These are phyloP conservation scores for Rhynchonycteris naso DNA, from an alignment of 2,797 vertebrate species.

Conservation along the genomic window DNA sequence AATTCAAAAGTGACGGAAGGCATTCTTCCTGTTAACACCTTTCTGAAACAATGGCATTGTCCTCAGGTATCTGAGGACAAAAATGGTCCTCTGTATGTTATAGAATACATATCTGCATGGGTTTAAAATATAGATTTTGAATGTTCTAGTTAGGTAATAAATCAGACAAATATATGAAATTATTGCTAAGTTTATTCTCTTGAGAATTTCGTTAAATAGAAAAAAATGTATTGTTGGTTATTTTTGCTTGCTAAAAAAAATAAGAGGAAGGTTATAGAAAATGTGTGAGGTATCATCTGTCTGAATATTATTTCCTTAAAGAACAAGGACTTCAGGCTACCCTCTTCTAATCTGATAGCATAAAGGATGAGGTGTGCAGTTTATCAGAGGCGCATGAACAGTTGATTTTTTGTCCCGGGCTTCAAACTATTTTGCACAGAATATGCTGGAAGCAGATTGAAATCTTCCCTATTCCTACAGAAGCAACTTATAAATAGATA, in stretches of 20 bases:
- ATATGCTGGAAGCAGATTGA: neutral
- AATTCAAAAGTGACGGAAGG: neutral
- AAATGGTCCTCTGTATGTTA: neutral
- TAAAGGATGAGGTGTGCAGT: neutral
- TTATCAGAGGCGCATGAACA: neutral
- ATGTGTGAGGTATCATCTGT: neutral
- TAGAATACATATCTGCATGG: neutral
- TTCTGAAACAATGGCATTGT: conserved; percentile 40
- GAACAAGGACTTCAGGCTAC: neutral
- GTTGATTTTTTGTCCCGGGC: neutral
- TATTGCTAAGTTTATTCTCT: neutral
- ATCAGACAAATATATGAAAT: neutral
- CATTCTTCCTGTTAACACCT: neutral
- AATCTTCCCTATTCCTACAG: neutral
- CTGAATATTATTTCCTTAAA: neutral
- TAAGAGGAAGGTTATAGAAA: neutral
- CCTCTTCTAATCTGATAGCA: neutral
- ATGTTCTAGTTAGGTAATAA: neutral
- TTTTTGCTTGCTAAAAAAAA: neutral
- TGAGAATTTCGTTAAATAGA: neutral
- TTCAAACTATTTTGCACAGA: neutral
- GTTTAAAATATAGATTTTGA: neutral
- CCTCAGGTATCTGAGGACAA: neutral
- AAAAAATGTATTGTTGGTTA: neutral
- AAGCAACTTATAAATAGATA: neutral